These are phyloP conservation scores for Mamestra brassicae DNA, from an alignment of 2,888 invertebrate genomes.

Conservation along the genomic window DNA sequence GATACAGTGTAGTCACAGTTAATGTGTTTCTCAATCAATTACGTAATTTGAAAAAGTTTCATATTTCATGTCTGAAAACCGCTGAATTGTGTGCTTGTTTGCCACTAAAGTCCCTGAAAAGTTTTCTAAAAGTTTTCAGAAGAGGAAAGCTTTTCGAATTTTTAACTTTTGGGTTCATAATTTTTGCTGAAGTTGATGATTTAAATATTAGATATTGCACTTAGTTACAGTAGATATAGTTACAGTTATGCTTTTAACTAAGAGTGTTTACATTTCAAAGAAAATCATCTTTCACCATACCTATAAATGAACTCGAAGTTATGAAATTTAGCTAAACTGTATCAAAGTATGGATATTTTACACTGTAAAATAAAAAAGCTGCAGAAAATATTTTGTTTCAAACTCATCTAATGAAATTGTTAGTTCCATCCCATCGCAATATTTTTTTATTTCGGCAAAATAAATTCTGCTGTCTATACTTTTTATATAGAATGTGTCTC, in stretches of 20 bases:
- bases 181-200: neutral
- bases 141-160: neutral
- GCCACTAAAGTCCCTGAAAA: neutral
- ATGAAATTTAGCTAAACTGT: neutral
- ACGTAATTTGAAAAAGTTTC: neutral
- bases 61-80: neutral
- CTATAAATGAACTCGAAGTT: neutral
- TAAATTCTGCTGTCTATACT: neutral
- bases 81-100: neutral
- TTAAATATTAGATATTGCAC: neutral
- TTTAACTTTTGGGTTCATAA: neutral
- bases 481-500: too few species aligned
- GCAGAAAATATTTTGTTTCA: neutral
- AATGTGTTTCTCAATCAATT: slow-evolving; percentile 3
- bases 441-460: neutral
- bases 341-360: neutral
- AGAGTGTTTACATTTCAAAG: neutral
- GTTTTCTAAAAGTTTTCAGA: neutral
- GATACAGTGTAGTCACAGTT: neutral
- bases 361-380: neutral
- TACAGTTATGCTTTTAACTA: neutral
- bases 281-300: neutral
- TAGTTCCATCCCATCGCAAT: neutral
- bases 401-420: neutral
- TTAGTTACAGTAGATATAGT: too few species aligned